Percentiles rank a stretch among this genome's conserved stretches.
Evolutionary conservation across 2,797 vertebrate species (phyloP).

Genomic region (Crocodylus rhombifer): DNA sequence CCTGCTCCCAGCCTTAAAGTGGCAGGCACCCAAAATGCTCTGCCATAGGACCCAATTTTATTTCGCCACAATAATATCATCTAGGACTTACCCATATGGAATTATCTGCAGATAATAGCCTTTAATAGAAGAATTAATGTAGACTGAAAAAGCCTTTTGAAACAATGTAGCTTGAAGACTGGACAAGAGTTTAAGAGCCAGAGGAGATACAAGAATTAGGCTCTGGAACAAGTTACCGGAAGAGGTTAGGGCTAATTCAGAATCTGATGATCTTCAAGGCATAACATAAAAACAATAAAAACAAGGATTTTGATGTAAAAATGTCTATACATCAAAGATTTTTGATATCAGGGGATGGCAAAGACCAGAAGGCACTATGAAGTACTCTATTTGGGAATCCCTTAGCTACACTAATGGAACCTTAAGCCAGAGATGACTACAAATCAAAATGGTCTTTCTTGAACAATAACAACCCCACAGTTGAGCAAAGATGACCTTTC

Average conservation of each 20-base stretch:
- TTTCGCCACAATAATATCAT: neutral
- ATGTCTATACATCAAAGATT: neutral
- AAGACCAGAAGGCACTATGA: neutral
- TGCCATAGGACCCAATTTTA: neutral
- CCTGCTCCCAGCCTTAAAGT: too few relatives aligned
- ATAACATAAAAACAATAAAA: neutral
- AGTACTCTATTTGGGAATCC: neutral
- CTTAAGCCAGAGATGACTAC: neutral
- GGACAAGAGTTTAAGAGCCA: neutral
- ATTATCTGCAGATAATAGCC: too few relatives aligned
- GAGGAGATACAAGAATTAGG: neutral
- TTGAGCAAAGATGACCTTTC: neutral
- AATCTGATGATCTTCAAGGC: neutral
- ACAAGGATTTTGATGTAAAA: neutral
- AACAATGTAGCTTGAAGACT: neutral
- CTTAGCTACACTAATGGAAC: neutral
- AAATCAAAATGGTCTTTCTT: constrained; percentile 11
- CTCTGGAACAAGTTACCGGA: neutral
- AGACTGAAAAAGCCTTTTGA: neutral
- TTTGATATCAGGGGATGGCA: neutral
- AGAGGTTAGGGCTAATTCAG: neutral
- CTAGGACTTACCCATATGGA: neutral
- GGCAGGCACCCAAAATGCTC: too few relatives aligned
- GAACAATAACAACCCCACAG: constrained; percentile 5
- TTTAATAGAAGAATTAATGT: too few relatives aligned